Evolutionary conservation across 2,888 invertebrate species (phyloP).

Genomic region (Lamellibrachia columna): DNA sequence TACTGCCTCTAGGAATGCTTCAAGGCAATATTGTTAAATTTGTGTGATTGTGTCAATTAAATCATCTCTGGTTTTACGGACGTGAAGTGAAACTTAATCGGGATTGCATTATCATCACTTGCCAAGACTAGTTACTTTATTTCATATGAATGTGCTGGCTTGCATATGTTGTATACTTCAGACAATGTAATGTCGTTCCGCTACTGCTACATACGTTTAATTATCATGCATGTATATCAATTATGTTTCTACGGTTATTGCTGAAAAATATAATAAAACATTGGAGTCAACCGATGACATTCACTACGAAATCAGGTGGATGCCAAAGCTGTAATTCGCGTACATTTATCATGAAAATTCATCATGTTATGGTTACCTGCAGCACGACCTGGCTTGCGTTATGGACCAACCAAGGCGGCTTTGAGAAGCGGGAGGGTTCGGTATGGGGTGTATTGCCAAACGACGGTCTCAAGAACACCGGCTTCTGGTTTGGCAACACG

Average conservation of each 20-base stretch:
- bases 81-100: too few species aligned
- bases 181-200: too few species aligned
- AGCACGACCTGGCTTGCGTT: neutral
- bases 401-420: neutral
- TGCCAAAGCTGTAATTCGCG: neutral
- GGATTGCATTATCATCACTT: too few species aligned
- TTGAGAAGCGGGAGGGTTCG: neutral
- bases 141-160: too few species aligned
- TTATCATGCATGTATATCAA: too few species aligned
- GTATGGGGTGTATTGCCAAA: neutral
- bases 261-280: neutral
- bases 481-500: neutral
- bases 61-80: too few species aligned
- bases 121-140: too few species aligned
- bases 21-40: too few species aligned
- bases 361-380: neutral
- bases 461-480: neutral
- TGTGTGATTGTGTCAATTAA: too few species aligned
- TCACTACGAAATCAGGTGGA: neutral
- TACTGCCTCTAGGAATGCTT: too few species aligned
- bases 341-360: neutral
- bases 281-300: neutral
- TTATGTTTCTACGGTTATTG: neutral
- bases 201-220: too few species aligned
- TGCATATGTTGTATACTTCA: too few species aligned